Percentiles rank a stretch among this genome's conserved stretches.
Conservation (phyloP, 2,888 invertebrate species). For the Acanthosepion pharaonis region DNA sequence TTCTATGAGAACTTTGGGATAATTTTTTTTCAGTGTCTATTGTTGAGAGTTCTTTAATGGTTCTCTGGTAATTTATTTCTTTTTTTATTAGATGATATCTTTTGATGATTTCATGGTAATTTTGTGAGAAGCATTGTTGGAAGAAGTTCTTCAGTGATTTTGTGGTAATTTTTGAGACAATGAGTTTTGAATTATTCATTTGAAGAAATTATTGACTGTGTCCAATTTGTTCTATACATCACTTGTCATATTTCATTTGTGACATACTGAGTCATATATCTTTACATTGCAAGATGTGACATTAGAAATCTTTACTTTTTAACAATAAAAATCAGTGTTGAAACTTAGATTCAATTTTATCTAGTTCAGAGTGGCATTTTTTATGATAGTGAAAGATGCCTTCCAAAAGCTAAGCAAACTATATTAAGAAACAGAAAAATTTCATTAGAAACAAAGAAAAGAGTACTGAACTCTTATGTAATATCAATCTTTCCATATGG, state of each 20-base stretch:
- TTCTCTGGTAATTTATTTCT: neutral
- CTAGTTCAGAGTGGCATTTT: no score
- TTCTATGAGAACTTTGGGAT: neutral
- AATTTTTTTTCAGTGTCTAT: neutral
- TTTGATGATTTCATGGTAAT: neutral
- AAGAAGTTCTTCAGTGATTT: neutral
- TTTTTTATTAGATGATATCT: neutral
- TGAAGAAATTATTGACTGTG: neutral
- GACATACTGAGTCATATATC: neutral
- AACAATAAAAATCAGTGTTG: no score
- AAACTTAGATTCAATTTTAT: no score
- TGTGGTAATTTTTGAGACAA: neutral
- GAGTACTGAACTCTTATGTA: no score
- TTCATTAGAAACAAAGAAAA: no score
- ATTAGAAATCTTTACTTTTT: neutral
- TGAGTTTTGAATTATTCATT: neutral
- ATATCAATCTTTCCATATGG: no score
- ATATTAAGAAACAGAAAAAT: no score
- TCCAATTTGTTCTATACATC: neutral
- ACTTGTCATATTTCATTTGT: neutral
- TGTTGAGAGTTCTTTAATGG: neutral
- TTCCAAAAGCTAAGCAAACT: no score
- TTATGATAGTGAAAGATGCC: no score
- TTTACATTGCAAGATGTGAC: neutral
- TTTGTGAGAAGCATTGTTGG: conserved; percentile 33